phyloP scores from a whole-genome alignment of 2,797 vertebrate genomes.

The Hybognathus amarus region DNA sequence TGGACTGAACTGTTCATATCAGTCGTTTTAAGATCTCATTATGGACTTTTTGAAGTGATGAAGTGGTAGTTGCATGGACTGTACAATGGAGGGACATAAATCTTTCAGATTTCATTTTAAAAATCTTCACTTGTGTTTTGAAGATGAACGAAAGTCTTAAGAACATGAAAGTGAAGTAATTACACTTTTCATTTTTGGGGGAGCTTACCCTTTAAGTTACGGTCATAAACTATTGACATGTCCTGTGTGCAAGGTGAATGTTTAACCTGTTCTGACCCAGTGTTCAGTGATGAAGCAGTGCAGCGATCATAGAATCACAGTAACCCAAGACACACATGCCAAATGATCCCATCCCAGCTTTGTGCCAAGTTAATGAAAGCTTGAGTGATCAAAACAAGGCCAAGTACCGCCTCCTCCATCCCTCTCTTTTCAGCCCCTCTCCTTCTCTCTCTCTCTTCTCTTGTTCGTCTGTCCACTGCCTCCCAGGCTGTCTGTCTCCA shows the following conservation, averaged over 20 bases:
- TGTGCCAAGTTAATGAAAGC: slow-evolving; percentile 59
- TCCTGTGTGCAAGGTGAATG: neutral
- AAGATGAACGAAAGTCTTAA: neutral
- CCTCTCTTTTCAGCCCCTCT: slow-evolving; percentile 41
- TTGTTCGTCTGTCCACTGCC: slow-evolving; percentile 48
- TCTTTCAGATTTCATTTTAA: neutral
- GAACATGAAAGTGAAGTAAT: neutral
- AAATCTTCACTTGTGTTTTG: neutral
- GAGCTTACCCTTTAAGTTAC: neutral
- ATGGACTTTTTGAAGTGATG: neutral
- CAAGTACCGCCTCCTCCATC: slow-evolving; percentile 48
- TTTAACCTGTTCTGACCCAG: slow-evolving; percentile 31
- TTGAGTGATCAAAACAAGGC: slow-evolving; percentile 59
- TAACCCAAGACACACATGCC: slow-evolving; percentile 58
- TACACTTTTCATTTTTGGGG: neutral
- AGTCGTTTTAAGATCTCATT: neutral
- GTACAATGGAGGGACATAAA: neutral
- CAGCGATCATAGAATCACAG: slow-evolving; percentile 45
- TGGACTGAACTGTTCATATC: neutral
- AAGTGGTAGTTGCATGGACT: neutral
- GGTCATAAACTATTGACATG: neutral
- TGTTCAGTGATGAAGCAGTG: slow-evolving; percentile 21
- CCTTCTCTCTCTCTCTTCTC: slow-evolving; percentile 37
- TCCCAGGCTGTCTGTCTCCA: slow-evolving; percentile 60
- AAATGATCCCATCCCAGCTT: slow-evolving; percentile 49